Conservation (phyloP, 1,140 invertebrate genomes). For the Ceratosolen fusciceps region DNA sequence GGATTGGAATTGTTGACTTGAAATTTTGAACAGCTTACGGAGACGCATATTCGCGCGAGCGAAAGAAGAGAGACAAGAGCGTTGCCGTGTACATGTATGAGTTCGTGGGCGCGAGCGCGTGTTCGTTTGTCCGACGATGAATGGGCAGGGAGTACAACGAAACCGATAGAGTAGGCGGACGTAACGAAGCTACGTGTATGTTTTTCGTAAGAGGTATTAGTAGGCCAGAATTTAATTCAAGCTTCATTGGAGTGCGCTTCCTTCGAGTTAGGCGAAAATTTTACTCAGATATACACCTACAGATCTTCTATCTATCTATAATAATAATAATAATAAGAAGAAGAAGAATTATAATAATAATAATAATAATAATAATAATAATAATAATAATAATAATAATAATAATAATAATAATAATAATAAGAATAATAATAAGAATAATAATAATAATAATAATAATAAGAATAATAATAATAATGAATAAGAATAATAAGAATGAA, state of each 20-base stretch:
- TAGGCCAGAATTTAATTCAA: slow-evolving; percentile 36
- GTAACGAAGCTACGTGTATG: background rate
- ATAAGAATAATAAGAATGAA: too few relatives aligned
- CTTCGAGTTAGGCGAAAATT: background rate
- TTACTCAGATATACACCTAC: too few relatives aligned
- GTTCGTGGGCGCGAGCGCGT: background rate
- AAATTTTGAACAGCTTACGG: background rate
- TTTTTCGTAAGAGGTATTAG: background rate
- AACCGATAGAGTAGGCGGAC: slow-evolving; percentile 6
- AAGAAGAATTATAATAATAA: too few relatives aligned
- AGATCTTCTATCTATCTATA: too few relatives aligned
- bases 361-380: too few relatives aligned
- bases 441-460: too few relatives aligned
- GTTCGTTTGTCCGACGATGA: background rate
- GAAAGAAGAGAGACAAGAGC: slow-evolving; percentile 37
- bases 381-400: too few relatives aligned
- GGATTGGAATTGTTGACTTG: background rate
- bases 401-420: too few relatives aligned
- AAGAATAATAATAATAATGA: too few relatives aligned
- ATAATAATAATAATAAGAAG: too few relatives aligned
- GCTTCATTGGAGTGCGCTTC: background rate
- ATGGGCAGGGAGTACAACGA: background rate
- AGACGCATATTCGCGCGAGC: background rate
- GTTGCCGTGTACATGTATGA: background rate
- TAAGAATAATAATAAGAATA: too few relatives aligned